Conservation (phyloP, 2,113 vertebrate genomes). For the Oceanodroma tethys region DNA sequence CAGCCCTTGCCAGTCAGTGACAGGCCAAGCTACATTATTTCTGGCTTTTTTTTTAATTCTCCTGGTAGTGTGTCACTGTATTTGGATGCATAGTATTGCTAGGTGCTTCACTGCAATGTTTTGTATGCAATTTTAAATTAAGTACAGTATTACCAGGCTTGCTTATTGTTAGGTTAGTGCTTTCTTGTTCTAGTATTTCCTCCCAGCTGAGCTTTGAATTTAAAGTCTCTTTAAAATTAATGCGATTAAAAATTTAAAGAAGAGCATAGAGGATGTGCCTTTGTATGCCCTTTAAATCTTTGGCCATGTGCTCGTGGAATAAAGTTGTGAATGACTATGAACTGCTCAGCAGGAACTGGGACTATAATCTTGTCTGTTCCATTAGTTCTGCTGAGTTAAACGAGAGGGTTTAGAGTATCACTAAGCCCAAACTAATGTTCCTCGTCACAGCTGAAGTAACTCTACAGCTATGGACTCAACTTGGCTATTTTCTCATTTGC, state of each 20-base stretch:
- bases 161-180: not conserved
- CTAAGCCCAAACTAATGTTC: not conserved
- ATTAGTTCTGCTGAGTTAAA: not conserved
- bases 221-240: not conserved
- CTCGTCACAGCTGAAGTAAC: not conserved
- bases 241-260: not conserved
- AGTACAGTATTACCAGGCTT: not conserved
- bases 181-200: not conserved
- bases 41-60: not conserved
- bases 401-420: not conserved
- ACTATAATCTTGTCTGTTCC: not conserved
- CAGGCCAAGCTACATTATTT: not conserved
- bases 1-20: not conserved
- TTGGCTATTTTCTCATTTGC: not conserved
- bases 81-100: not conserved
- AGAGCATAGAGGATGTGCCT: not conserved
- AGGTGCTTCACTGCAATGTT: not conserved
- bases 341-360: not conserved
- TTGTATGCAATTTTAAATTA: not conserved
- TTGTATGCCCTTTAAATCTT: not conserved
- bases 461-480: not conserved
- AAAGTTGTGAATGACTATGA: not conserved
- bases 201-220: not conserved
- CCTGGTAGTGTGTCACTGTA: not conserved
- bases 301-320: not conserved